phyloP scores from a whole-genome alignment of 2,797 vertebrate species.

The Ceyx erithaca region DNA sequence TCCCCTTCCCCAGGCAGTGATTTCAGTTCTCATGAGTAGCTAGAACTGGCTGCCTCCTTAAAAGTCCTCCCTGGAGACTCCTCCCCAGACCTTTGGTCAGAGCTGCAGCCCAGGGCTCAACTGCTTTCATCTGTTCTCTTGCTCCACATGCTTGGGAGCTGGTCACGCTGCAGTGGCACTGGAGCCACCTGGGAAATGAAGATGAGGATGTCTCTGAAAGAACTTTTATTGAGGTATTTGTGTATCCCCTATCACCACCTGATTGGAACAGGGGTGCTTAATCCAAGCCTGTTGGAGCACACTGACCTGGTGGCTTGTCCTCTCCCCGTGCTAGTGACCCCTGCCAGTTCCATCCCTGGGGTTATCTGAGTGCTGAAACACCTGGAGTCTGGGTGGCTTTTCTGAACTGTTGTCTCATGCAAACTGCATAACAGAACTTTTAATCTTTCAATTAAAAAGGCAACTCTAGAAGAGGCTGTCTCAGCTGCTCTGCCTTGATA shows the following conservation, averaged over 20 bases:
- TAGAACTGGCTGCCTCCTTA: background rate
- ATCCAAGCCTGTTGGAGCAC: background rate
- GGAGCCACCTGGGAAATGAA: background rate
- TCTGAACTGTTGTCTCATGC: constrained; percentile 10
- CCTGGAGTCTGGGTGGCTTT: background rate
- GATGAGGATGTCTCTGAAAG: no score
- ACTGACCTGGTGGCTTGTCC: background rate
- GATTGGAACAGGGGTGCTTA: background rate
- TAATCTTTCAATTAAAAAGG: constrained; percentile 74
- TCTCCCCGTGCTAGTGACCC: background rate
- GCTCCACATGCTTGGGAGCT: rapidly evolving
- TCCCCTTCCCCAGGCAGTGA: background rate
- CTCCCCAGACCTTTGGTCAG: background rate
- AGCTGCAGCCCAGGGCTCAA: background rate
- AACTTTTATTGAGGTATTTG: background rate
- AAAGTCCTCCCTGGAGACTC: background rate
- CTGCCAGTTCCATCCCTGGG: background rate
- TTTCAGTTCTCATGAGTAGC: background rate
- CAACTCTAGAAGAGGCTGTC: constrained; percentile 51
- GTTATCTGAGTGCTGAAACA: background rate
- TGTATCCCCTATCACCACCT: background rate
- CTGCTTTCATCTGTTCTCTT: background rate
- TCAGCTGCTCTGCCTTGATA: constrained; percentile 74
- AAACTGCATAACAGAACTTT: constrained; percentile 21
- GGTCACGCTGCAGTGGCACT: rapidly evolving